phyloP scores from a whole-genome alignment of 2,113 vertebrate species.

The Upupa epops region DNA sequence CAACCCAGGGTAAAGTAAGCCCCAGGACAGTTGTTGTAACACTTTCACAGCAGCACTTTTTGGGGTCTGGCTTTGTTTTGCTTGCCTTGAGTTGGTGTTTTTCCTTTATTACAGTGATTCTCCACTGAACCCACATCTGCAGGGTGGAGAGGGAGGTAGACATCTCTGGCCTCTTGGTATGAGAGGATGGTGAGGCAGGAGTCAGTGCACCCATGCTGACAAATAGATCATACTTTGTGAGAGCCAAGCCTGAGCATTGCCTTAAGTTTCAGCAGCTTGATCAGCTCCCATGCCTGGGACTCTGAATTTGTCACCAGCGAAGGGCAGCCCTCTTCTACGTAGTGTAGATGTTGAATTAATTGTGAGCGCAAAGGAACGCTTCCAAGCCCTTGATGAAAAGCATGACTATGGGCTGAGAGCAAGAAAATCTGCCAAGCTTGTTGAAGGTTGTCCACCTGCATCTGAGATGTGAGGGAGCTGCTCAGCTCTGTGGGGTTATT shows the following conservation, averaged over 20 bases:
- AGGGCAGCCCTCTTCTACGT: background rate
- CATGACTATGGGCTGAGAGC: background rate
- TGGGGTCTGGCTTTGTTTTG: background rate
- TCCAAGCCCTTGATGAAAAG: background rate
- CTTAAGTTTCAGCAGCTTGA: slow-evolving; percentile 36
- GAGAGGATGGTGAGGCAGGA: background rate
- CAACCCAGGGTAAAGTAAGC: slow-evolving; percentile 9
- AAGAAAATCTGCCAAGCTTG: slow-evolving; percentile 30
- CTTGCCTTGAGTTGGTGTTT: background rate
- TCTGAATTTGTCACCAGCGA: slow-evolving; percentile 21
- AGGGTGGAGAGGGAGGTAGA: background rate
- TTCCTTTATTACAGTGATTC: background rate
- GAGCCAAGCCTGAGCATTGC: background rate
- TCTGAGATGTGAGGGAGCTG: background rate
- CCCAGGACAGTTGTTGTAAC: background rate
- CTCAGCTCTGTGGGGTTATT: background rate
- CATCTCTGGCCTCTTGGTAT: rapidly evolving
- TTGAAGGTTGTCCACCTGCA: background rate
- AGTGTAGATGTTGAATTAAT: slow-evolving; percentile 28
- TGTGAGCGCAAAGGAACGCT: background rate
- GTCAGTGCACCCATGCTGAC: background rate
- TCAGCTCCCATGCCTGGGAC: background rate
- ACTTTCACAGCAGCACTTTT: slow-evolving; percentile 15
- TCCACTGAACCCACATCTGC: background rate
- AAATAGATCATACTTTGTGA: slow-evolving; percentile 22